Evolutionary conservation across 2,797 vertebrate genomes (phyloP).

Genomic region (Galagoides demidoff): DNA sequence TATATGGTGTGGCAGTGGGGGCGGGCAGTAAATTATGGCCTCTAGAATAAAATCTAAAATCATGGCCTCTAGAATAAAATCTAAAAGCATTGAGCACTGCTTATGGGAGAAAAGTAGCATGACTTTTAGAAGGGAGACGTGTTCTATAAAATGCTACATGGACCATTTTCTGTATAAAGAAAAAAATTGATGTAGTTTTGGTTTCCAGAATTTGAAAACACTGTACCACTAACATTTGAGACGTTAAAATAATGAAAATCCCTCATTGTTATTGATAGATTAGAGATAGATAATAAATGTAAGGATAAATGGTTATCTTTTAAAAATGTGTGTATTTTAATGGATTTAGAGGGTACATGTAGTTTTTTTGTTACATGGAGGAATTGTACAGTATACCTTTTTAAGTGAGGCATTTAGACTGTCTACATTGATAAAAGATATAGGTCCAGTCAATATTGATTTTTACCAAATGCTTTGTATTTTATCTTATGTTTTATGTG

Average conservation of each 20-base stretch:
- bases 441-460: neutral
- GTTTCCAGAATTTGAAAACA: neutral
- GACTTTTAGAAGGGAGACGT: neutral
- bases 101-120: neutral
- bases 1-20: neutral
- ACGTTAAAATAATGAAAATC: neutral
- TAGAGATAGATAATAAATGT: constrained; percentile 3
- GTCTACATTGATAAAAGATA: neutral
- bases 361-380: too few species aligned
- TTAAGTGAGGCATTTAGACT: neutral
- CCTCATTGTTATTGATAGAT: neutral
- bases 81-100: neutral
- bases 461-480: neutral
- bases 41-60: neutral
- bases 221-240: neutral
- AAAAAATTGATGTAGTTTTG: neutral
- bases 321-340: too few species aligned
- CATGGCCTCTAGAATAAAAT: neutral
- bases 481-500: neutral
- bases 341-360: too few species aligned
- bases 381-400: too few species aligned
- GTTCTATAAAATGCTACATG: neutral
- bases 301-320: constrained; percentile 7
- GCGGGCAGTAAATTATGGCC: neutral
- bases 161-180: neutral